These are phyloP conservation scores for Lycorma delicatula DNA, from an alignment of 1,140 invertebrate species.

Conservation along the genomic window DNA sequence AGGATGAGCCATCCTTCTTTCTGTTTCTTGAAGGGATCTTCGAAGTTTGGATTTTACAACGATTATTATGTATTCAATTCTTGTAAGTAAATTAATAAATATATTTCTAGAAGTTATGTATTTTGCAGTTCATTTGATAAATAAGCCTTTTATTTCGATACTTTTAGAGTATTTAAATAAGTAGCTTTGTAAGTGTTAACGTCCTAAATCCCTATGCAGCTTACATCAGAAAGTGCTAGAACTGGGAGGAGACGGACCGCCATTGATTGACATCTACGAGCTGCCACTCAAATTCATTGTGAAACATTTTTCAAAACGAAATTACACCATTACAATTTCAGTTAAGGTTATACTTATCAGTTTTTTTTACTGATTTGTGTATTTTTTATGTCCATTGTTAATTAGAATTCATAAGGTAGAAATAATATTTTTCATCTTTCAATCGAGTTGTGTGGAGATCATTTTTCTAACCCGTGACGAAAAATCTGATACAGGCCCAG, in stretches of 20 bases:
- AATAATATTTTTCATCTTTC: no score
- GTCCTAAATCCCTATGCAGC: neutral
- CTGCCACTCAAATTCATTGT: neutral
- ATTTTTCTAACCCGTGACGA: no score
- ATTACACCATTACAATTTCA: constrained; percentile 1
- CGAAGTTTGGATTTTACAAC: neutral
- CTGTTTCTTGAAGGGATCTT: neutral
- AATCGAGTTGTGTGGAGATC: no score
- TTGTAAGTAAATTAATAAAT: neutral
- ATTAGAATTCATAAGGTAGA: no score
- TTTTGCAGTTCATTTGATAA: neutral
- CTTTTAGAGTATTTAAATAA: no score
- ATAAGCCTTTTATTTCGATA: neutral
- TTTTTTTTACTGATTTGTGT: no score
- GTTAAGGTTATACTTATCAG: no score
- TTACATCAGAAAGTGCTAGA: neutral
- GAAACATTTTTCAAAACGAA: neutral
- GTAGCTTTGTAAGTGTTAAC: no score
- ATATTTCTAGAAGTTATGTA: neutral
- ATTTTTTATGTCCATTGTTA: no score
- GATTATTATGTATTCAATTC: neutral
- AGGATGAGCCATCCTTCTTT: constrained; percentile 1
- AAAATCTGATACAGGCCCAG: no score
- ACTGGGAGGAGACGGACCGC: constrained; percentile 3
- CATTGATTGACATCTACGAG: constrained; percentile 6